Percentiles rank a stretch among this genome's conserved stretches.
Evolutionary conservation across 2,888 invertebrate species (phyloP).

Genomic region (Eupithecia vulgata): DNA sequence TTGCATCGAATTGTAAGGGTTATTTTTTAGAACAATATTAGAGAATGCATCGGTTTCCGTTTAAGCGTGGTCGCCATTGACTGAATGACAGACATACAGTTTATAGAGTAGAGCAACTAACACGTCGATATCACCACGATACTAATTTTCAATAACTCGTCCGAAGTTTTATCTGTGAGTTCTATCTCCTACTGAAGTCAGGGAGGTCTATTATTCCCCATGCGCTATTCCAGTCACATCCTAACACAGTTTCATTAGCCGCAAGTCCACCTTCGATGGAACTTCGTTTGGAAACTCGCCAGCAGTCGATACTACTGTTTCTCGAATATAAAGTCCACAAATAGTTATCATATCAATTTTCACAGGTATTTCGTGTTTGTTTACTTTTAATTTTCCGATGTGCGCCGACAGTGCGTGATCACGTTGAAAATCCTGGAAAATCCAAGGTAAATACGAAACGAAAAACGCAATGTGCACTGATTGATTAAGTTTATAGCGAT

Average conservation of each 20-base stretch:
- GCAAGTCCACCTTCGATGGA: constrained; percentile 22
- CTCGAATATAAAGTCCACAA: not conserved
- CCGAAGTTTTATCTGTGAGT: not conserved
- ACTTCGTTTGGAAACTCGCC: constrained; percentile 33
- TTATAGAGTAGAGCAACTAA: too few relatives aligned
- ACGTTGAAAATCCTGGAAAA: not conserved
- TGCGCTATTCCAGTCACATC: constrained; percentile 25
- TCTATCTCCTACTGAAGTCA: not conserved
- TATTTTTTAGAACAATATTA: not conserved
- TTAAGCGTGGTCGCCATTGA: too few relatives aligned
- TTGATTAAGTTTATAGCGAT: not conserved
- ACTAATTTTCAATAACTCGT: not conserved
- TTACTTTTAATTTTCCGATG: not conserved
- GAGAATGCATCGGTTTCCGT: too few relatives aligned
- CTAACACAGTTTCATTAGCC: constrained; percentile 33
- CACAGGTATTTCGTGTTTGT: not conserved
- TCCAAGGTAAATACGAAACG: not conserved
- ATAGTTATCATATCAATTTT: not conserved
- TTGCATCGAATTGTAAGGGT: not conserved
- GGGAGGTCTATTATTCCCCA: constrained; percentile 8
- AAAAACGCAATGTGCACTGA: not conserved
- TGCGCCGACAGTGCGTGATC: not conserved
- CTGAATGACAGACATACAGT: too few relatives aligned
- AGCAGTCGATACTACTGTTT: constrained; percentile 14
- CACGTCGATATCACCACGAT: too few relatives aligned